These are phyloP conservation scores for Notodonta dromedarius DNA, from an alignment of 2,888 invertebrate genomes.

Conservation along the genomic window DNA sequence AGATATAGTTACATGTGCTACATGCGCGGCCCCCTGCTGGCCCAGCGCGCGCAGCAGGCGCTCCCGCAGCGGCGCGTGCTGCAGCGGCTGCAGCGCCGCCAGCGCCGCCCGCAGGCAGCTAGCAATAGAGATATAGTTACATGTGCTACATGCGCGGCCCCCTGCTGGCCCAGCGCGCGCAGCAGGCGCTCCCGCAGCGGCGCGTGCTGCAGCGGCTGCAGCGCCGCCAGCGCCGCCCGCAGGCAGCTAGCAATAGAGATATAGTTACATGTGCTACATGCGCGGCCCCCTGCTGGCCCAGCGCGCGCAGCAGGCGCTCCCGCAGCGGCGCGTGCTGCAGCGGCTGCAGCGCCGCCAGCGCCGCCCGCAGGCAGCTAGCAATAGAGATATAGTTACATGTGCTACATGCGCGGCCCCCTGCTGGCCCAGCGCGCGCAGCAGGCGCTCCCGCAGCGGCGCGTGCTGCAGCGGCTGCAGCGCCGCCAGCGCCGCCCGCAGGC, in stretches of 20 bases:
- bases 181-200: constrained; percentile 75
- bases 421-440: constrained; percentile 48
- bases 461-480: constrained; percentile 86
- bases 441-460: constrained; percentile 76
- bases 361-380: constrained; percentile 88
- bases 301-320: constrained; percentile 52
- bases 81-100: constrained; percentile 86
- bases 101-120: constrained; percentile 91
- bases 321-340: constrained; percentile 83
- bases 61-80: constrained; percentile 79
- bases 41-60: constrained; percentile 54
- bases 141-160: constrained; percentile 15
- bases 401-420: constrained; percentile 16
- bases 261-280: constrained; percentile 6
- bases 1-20: not conserved
- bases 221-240: constrained; percentile 89
- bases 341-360: constrained; percentile 88
- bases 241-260: constrained; percentile 83
- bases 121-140: not conserved
- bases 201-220: constrained; percentile 83
- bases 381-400: not conserved
- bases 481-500: constrained; percentile 89
- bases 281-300: constrained; percentile 32
- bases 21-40: constrained; percentile 18
- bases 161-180: constrained; percentile 44